Percentiles rank a stretch among this genome's conserved stretches.
These are phyloP conservation scores for Aphelenchoides besseyi DNA, from an alignment of 1,140 invertebrate species.

Conservation along the genomic window DNA sequence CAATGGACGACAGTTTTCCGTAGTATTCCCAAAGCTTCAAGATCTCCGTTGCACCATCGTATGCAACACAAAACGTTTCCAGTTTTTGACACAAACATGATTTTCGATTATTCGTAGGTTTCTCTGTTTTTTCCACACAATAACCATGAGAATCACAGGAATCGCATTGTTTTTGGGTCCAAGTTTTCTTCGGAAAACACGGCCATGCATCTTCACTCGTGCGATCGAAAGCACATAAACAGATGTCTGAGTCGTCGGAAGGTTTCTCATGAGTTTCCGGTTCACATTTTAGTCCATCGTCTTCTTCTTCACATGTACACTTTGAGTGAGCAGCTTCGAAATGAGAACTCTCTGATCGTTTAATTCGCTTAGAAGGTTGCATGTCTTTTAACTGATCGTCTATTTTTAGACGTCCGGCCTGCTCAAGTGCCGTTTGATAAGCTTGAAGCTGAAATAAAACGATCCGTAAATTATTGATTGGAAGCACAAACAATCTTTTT, in stretches of 20 bases:
- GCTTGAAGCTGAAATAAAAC: conserved; percentile 10
- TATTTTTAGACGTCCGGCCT: conserved; percentile 33
- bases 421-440: conserved; percentile 43
- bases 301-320: conserved; percentile 31
- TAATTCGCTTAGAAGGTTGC: neutral
- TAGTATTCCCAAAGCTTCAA: conserved; percentile 44
- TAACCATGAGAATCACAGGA: conserved; percentile 48
- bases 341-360: conserved; percentile 9
- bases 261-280: conserved; percentile 39
- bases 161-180: conserved; percentile 45
- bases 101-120: neutral
- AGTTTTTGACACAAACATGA: conserved; percentile 37
- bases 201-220: conserved; percentile 54
- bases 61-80: conserved; percentile 41
- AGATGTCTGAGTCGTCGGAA: conserved; percentile 20
- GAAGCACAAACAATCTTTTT: conserved; percentile 53
- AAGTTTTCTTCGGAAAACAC: conserved; percentile 45
- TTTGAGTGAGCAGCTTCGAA: conserved; percentile 31
- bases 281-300: conserved; percentile 1
- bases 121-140: conserved; percentile 38
- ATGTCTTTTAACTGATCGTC: conserved; percentile 1
- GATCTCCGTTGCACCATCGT: conserved; percentile 18
- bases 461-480: no score
- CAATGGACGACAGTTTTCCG: conserved; percentile 17
- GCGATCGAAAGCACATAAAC: conserved; percentile 54